Conservation (phyloP, 2,888 invertebrate species). For the Crioceris asparagi region DNA sequence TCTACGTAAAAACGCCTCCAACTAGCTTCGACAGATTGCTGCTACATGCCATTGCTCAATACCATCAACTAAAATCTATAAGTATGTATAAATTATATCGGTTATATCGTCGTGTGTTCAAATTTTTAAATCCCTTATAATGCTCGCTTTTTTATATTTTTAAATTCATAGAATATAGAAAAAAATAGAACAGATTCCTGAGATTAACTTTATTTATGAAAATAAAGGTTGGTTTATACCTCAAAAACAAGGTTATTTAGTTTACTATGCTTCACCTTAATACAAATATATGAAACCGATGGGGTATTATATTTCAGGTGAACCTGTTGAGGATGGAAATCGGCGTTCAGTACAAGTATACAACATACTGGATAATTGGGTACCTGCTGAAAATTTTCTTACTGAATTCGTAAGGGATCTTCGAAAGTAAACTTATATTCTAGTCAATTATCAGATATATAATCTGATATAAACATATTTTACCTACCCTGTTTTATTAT, state of each 20-base stretch:
- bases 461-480: no score
- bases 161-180: no score
- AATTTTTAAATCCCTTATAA: no score
- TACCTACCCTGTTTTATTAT: no score
- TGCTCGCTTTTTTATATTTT: no score
- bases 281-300: neutral
- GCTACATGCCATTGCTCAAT: slow-evolving; percentile 31
- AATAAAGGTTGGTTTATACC: no score
- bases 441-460: no score
- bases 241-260: no score
- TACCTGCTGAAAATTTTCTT: neutral
- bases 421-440: no score
- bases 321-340: neutral
- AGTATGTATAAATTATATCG: slow-evolving; percentile 26
- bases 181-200: no score
- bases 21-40: slow-evolving; percentile 31
- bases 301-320: neutral
- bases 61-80: slow-evolving; percentile 29
- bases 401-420: neutral
- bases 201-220: no score
- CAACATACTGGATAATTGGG: neutral
- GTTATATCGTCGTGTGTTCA: no score
- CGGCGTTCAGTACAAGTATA: neutral
- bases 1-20: slow-evolving; percentile 23
- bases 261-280: neutral